phyloP scores from a whole-genome alignment of 2,797 vertebrate genomes.

The Melopsittacus undulatus region DNA sequence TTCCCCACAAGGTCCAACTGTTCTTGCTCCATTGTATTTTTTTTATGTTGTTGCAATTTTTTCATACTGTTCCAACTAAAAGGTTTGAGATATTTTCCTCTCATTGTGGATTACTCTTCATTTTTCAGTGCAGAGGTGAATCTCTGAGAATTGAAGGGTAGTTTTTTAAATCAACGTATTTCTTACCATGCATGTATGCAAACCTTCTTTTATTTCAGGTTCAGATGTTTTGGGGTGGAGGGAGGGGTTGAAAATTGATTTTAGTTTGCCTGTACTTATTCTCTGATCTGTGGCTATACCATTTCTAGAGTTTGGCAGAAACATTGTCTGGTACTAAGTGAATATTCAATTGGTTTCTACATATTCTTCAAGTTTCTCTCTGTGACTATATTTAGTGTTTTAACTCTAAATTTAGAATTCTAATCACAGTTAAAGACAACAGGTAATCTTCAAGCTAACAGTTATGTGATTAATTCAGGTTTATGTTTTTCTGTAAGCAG shows the following conservation, averaged over 20 bases:
- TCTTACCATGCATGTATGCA: background rate
- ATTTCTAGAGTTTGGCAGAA: background rate
- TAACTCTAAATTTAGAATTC: background rate
- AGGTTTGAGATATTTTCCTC: background rate
- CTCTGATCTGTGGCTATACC: background rate
- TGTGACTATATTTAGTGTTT: background rate
- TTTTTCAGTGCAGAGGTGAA: background rate
- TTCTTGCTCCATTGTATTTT: background rate
- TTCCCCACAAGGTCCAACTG: background rate
- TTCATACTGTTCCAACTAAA: background rate
- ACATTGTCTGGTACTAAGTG: background rate
- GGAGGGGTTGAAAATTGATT: background rate
- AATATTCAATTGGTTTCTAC: background rate
- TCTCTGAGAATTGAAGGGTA: background rate
- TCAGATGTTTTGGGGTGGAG: background rate
- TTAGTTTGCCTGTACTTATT: background rate
- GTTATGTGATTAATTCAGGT: background rate
- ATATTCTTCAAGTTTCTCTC: background rate
- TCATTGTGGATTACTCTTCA: background rate
- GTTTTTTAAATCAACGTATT: constrained; percentile 21
- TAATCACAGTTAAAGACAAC: background rate
- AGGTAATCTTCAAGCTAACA: background rate
- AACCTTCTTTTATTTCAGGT: background rate
- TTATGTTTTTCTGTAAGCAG: background rate
- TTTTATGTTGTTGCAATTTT: background rate